phyloP scores from a whole-genome alignment of 1,140 invertebrate species.

The Chymomyza costata region DNA sequence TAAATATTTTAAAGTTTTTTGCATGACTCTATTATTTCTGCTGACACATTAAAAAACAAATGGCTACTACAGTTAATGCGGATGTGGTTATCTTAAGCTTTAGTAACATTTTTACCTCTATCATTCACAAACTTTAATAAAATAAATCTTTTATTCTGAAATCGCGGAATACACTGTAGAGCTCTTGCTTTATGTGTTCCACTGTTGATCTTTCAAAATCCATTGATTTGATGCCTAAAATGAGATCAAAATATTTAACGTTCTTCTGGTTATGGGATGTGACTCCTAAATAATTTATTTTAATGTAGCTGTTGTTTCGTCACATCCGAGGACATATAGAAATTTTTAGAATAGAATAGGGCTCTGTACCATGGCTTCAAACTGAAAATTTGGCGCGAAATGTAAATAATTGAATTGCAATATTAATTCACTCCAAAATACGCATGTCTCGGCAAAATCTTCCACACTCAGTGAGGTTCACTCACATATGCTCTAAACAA shows the following conservation, averaged over 20 bases:
- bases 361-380: no score
- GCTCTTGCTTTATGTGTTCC: slow-evolving; percentile 16
- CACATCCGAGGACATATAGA: no score
- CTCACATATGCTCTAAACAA: no score
- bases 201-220: slow-evolving; percentile 25
- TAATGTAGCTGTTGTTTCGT: slow-evolving; percentile 26
- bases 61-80: slow-evolving; percentile 25
- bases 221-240: slow-evolving; percentile 32
- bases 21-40: slow-evolving; percentile 11
- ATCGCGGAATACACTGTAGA: slow-evolving; percentile 9
- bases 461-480: no score
- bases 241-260: slow-evolving; percentile 11
- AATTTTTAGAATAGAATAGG: no score
- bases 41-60: slow-evolving; percentile 20
- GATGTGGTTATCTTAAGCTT: slow-evolving; percentile 13
- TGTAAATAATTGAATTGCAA: no score
- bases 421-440: no score
- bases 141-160: slow-evolving; percentile 16
- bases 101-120: slow-evolving; percentile 17
- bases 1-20: slow-evolving; percentile 31
- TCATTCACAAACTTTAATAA: slow-evolving; percentile 24
- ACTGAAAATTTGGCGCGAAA: no score
- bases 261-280: slow-evolving; percentile 20
- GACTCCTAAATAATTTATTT: slow-evolving; percentile 25
- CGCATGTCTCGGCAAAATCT: no score